A percentile compares a stretch with the other conserved stretches of the same genome.
phyloP scores from a whole-genome alignment of 2,888 invertebrate species.

The Athetis lepigone region DNA sequence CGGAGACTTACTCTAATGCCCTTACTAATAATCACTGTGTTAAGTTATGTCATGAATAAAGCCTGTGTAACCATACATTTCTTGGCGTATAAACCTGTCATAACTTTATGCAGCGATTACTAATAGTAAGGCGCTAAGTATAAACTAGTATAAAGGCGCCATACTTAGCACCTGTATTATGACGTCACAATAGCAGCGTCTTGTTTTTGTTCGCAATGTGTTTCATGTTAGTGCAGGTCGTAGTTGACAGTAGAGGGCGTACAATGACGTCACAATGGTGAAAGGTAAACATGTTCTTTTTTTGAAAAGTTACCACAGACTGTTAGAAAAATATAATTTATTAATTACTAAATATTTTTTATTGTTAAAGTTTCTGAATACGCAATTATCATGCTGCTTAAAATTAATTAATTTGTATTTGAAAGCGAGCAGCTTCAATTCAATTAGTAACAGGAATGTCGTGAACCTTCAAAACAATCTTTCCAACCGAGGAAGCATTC shows the following conservation, averaged over 20 bases:
- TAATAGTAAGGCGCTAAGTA: no score
- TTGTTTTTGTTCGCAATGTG: conserved; percentile 24
- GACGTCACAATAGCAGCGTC: conserved; percentile 13
- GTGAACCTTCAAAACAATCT: conserved; percentile 4
- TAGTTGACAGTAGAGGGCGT: conserved; percentile 14
- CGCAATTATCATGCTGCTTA: no score
- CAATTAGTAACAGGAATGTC: conserved; percentile 9
- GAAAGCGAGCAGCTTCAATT: conserved; percentile 1
- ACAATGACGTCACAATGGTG: background rate
- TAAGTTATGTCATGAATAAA: no score
- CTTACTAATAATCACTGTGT: no score
- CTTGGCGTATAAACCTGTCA: no score
- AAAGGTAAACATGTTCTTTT: no score
- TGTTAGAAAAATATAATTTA: no score
- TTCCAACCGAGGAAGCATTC: conserved; percentile 3
- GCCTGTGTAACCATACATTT: no score
- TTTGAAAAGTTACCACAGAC: no score
- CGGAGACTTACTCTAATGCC: conserved; percentile 5
- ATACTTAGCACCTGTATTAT: conserved; percentile 10
- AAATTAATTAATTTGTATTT: background rate
- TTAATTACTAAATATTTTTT: no score
- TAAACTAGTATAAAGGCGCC: background rate
- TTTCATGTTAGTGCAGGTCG: conserved; percentile 33
- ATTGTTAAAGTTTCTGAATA: no score
- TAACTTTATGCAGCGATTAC: no score